phyloP scores from a whole-genome alignment of 2,888 invertebrate genomes.

The Clusia tigrina region DNA sequence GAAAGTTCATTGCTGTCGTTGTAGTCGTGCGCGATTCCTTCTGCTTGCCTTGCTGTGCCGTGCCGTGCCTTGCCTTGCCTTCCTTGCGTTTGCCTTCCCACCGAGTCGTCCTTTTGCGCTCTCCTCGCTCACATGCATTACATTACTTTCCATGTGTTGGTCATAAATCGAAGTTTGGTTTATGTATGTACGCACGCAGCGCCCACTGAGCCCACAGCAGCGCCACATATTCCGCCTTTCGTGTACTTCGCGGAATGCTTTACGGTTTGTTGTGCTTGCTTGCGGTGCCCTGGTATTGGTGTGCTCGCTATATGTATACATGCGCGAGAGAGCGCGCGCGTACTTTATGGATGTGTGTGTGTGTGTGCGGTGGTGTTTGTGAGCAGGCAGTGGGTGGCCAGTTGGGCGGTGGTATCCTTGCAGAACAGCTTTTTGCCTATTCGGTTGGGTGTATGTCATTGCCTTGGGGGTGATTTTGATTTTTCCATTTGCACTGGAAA shows the following conservation, averaged over 20 bases:
- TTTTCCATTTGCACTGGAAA: constrained; percentile 18
- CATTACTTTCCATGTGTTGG: constrained; percentile 41
- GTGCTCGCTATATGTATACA: constrained; percentile 31
- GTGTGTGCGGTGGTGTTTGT: constrained; percentile 28
- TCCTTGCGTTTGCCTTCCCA: background rate
- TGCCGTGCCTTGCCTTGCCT: constrained; percentile 20
- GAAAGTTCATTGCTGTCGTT: constrained; percentile 50
- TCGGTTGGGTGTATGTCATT: constrained; percentile 39
- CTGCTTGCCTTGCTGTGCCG: constrained; percentile 22
- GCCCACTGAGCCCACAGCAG: constrained; percentile 21
- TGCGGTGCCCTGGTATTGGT: constrained; percentile 28
- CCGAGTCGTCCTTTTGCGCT: background rate
- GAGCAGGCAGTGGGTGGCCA: constrained; percentile 41
- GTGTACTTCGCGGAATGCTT: constrained; percentile 55
- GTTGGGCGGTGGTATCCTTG: constrained; percentile 27
- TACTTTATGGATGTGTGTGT: constrained; percentile 19
- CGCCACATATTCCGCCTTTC: constrained; percentile 8
- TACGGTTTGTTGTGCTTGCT: constrained; percentile 62
- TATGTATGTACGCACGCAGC: constrained; percentile 50
- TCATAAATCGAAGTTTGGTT: constrained; percentile 63
- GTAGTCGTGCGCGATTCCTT: background rate
- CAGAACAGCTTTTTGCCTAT: constrained; percentile 33
- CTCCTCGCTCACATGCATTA: constrained; percentile 6
- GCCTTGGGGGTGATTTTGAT: constrained; percentile 45
- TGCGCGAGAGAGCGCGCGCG: constrained; percentile 14